A percentile compares a stretch with the other conserved stretches of the same genome.
phyloP scores from a whole-genome alignment of 2,888 invertebrate species.

The Conchocele bisecta region DNA sequence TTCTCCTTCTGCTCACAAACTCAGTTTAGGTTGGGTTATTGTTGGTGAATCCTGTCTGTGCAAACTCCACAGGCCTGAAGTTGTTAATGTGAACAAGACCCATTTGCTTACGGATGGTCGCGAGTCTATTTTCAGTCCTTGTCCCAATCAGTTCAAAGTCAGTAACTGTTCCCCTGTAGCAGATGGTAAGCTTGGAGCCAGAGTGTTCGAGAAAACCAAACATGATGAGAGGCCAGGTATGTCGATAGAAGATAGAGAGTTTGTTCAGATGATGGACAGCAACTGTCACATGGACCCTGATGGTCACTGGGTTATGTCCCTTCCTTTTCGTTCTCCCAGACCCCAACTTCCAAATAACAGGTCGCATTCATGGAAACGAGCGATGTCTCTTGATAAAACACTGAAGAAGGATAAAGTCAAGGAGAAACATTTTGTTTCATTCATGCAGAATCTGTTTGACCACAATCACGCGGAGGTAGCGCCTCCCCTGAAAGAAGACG shows the following conservation, averaged over 20 bases:
- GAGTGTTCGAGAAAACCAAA: constrained; percentile 9
- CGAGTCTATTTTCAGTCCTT: constrained; percentile 34
- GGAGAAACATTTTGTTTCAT: constrained; percentile 47
- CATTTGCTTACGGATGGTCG: constrained; percentile 15
- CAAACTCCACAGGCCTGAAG: constrained; percentile 24
- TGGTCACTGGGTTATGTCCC: constrained; percentile 27
- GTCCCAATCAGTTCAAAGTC: constrained; percentile 22
- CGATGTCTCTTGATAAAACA: constrained; percentile 35
- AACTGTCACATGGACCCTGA: constrained; percentile 16
- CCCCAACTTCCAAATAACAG: constrained; percentile 45
- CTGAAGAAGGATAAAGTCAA: constrained; percentile 24
- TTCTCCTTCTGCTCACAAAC: constrained; percentile 17
- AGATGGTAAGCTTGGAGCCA: neutral
- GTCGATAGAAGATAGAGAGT: constrained; percentile 32
- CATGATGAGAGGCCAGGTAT: constrained; percentile 7
- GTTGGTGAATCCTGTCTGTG: constrained; percentile 38
- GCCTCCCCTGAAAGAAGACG: constrained; percentile 27
- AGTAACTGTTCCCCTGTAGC: constrained; percentile 11
- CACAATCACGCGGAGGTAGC: constrained; percentile 53
- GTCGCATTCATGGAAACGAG: constrained; percentile 32
- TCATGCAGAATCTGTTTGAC: constrained; percentile 50
- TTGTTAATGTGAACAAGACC: constrained; percentile 23
- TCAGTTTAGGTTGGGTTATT: constrained; percentile 40
- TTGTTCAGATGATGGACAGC: constrained; percentile 28
- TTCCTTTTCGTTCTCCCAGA: constrained; percentile 19